Evolutionary conservation across 2,113 vertebrate species (phyloP), one percentile per base, ranked within the genome.

Genomic region (Oceanodroma tethys): DNA sequence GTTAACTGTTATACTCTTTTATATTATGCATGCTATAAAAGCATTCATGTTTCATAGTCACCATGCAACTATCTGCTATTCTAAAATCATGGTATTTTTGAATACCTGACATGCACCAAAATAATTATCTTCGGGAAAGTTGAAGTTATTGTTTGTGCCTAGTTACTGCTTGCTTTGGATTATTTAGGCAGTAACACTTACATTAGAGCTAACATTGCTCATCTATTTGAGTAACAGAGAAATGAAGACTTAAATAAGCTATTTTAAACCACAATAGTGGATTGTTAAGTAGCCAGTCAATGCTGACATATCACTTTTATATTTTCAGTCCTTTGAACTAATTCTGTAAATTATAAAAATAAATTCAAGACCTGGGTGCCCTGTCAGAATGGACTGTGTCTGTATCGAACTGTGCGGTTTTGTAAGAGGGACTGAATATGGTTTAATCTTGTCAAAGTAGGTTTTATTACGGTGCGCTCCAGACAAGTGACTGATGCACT

Each of bases 241-340:
- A 95, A 87, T 40, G 20, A 91, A 93, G 73, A 60, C 58, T 91
- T 73, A 48, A 84, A 65, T 58, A 71, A 91, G 32, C 34, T 71
- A 23, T 68, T 95, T 91, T 65, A 87, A 89, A 67, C 8, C 27
- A 47, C 48, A 58, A n/a, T 7, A 76, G 25, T 20, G 30, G 84
- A 45, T 68, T 76, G 62, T 79, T 85, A 91, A 91, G 59, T 72
- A 81, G 81, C 43, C 30, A 38, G 14, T 22, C n/a, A 87, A 79
- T 65, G 81, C 86, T 95, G 92, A 84, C 50, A 8, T 55, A 47
- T 1, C 72, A 60, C 48, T 95, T 95, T 16, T 43, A 23, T 34
- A 55, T 67, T 89, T 94, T 74, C 74, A 90, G 36, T 85, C 87
- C 70, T 94, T 93, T 93, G 87, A 95, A 87, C 66, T 72, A 82